Evolutionary conservation across 2,888 invertebrate genomes (phyloP), one percentile per base, ranked within the genome.

Genomic region (Embidobia sp.): DNA sequence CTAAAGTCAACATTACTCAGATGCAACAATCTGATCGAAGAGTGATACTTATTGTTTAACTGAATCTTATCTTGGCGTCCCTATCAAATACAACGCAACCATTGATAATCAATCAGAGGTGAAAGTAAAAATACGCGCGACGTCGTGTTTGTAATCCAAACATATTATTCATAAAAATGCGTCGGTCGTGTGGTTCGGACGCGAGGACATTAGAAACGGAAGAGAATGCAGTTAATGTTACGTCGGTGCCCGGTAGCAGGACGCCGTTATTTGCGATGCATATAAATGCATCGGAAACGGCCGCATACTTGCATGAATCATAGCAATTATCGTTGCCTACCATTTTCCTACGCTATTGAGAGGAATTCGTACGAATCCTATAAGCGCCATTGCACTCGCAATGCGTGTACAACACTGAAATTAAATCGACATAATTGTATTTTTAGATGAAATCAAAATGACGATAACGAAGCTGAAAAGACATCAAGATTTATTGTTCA

Each of bases 221-320:
- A 81, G 81, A 69, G 81, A 85, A 83, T 82, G 82, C 81, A 81
- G 81, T 85, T 82, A 80, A 84, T 84, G 78, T 81, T 57, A 80
- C 77, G 75, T 78, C 59, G 66, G 69, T 67, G 64, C 44, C 40
- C 76, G 57, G 69, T 75, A 73, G 78, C 74, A 70, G 80, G 80
- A 81, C 80, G 77, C 78, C 79, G 81, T 83, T 84, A 83, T 83
- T 83, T 82, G 81, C 79, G 80, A 83, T 81, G 82, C 80, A 83
- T 83, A 80, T 81, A 80, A 82, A 81, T 81, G 84, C 83, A 84
- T 86, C 86, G 84, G 84, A 85, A 85, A 83, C 80, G 80, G 78
- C 81, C 80, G 83, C 86, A 86, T 86, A 84, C 83, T 84, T 84
- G 85, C 82, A 84, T 85, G 85, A 85, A 86, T 86, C 84, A 85